These are phyloP conservation scores for Mormyrus iriodes DNA, from an alignment of 2,113 vertebrate species.

Conservation along the genomic window DNA sequence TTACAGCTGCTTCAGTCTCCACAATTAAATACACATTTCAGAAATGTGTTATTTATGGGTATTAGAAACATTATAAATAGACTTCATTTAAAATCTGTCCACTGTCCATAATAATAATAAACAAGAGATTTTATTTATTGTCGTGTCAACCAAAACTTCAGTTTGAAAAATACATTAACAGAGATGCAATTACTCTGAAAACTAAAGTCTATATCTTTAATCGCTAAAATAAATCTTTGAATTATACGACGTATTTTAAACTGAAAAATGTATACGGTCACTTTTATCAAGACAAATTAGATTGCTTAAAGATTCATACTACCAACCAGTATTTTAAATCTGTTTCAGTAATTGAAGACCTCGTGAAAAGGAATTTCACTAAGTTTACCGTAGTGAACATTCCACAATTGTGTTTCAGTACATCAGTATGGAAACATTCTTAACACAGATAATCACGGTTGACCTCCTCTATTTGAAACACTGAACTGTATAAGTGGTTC, in stretches of 20 bases:
- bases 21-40: not conserved
- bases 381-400: not conserved
- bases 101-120: not conserved
- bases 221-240: not conserved
- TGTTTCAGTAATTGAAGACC: not conserved
- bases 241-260: not conserved
- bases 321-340: not conserved
- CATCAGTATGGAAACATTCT: not conserved
- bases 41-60: not conserved
- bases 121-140: not conserved
- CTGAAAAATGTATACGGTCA: not conserved
- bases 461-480: not conserved
- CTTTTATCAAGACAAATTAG: not conserved
- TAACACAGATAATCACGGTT: not conserved
- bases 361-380: not conserved
- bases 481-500: not conserved
- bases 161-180: not conserved
- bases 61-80: not conserved
- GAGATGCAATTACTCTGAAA: not conserved
- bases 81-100: not conserved
- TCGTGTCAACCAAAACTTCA: not conserved
- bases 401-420: not conserved
- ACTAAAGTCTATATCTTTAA: not conserved
- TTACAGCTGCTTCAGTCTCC: not conserved
- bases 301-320: not conserved